Base-by-base conservation (phyloP, 2,113 vertebrate genomes). In the Prionailurus bengalensis region DNA sequence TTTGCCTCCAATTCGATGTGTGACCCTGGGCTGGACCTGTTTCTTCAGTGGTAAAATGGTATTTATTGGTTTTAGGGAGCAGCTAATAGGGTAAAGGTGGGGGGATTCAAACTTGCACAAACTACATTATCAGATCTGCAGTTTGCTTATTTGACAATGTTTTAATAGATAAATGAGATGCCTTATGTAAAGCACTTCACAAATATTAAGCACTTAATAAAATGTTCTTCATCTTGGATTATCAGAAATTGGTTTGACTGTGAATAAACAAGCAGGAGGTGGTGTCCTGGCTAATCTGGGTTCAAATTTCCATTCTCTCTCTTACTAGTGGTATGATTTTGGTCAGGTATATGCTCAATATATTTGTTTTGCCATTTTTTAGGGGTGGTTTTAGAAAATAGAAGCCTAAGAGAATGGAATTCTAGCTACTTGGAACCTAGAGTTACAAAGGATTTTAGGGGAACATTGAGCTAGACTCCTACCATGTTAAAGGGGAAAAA, bases 11-110 rank as follows among this genome's bases (percentile, higher is more conserved):
- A 91, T 95, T 92, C 86, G 39, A 33, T 87, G 17, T 89, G 33
- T 96, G 93, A 85, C 36, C 25, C 63, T 93, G 78, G 36, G 16
- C 17, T 98, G 66, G 36, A 78, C 53, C 13, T 73, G 45, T 91
- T 91, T 97, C 66, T 92, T 94, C 91, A 73, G 45, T 27, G 94
- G 89, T 94, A 79, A 95, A 97, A 94, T 93, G 39, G 45, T 89
- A 15, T 88, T 95, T 85, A 74, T 92, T 97, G 82, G 45, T 89
- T 19, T 91, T 89, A 81, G 53, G 73, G 68, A 91, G 71, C 65
- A 90, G 17, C 74, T 95, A 95, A 71, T 82, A 65, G 91, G 68
- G 17, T 51, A 27, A 23, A 94, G 36, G 66, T 95, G 42, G 45
- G 45, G 80, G 48, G 55, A 91, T 94, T 89, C 70, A 97, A 88